Percentiles rank a stretch among this genome's conserved stretches.
Conservation (phyloP, 2,113 vertebrate genomes). For the Coptodon bakossiorum region DNA sequence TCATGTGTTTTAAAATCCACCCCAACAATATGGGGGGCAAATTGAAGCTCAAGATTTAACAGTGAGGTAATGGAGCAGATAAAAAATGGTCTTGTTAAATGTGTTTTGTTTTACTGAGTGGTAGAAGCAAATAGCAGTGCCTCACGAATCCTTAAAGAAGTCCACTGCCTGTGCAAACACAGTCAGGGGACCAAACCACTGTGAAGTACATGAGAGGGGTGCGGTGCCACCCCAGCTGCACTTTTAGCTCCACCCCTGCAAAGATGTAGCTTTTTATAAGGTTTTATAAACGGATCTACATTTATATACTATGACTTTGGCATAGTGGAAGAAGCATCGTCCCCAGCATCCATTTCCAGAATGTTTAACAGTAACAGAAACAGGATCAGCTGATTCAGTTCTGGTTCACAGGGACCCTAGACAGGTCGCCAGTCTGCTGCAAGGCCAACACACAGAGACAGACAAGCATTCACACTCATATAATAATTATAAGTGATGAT, state of each 20-base stretch:
- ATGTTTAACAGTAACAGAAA: neutral
- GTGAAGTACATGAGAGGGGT: neutral
- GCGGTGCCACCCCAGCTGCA: neutral
- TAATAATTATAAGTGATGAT: neutral
- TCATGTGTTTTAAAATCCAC: neutral
- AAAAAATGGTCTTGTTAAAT: neutral
- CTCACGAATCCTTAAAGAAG: neutral
- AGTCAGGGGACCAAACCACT: neutral
- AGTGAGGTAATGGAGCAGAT: neutral
- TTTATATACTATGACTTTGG: neutral
- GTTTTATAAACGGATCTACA: neutral
- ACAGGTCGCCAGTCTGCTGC: neutral
- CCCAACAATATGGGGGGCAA: accelerated
- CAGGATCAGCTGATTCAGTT: neutral
- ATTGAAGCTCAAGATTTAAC: neutral
- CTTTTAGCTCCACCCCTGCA: neutral
- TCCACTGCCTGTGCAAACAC: neutral
- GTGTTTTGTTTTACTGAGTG: neutral
- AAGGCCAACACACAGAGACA: neutral
- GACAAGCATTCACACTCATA: neutral
- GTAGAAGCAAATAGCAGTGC: neutral
- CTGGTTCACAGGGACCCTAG: neutral
- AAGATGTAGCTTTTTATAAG: neutral
- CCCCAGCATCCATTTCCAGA: neutral
- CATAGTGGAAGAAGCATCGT: accelerated